phyloP scores from a whole-genome alignment of 2,888 invertebrate species.

The Eurytoma adleriae region DNA sequence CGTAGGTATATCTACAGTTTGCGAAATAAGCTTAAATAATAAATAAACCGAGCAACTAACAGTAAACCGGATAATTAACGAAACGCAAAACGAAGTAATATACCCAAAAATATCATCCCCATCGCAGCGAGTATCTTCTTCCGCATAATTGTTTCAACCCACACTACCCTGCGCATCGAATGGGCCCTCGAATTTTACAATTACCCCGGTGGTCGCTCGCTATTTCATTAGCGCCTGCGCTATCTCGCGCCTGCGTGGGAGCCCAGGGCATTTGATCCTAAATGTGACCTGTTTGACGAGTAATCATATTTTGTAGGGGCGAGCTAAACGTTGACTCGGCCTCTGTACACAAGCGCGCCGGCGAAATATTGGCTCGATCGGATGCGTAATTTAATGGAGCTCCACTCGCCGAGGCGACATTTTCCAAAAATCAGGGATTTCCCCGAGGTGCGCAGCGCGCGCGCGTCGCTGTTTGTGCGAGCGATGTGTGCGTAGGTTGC shows the following conservation, averaged over 20 bases:
- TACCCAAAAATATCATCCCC: no score
- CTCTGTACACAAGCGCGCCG: slow-evolving; percentile 9
- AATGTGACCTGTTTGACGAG: slow-evolving; percentile 33
- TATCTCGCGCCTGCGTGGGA: neutral
- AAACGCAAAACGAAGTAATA: no score
- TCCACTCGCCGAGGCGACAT: neutral
- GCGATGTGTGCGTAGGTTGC: neutral
- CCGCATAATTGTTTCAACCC: neutral
- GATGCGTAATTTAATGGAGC: slow-evolving; percentile 38
- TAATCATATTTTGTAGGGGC: slow-evolving; percentile 46
- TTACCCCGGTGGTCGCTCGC: neutral
- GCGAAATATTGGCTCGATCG: slow-evolving; percentile 37
- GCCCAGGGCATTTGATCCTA: slow-evolving; percentile 10
- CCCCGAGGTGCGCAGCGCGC: neutral
- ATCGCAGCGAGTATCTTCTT: neutral
- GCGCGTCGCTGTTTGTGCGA: neutral
- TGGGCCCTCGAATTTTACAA: slow-evolving; percentile 11
- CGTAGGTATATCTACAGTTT: no score
- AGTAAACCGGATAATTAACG: no score
- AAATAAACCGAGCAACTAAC: no score
- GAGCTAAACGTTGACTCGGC: slow-evolving; percentile 38
- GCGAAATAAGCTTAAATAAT: no score
- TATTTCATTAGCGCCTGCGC: slow-evolving; percentile 13
- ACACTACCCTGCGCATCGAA: neutral
- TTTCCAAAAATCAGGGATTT: slow-evolving; percentile 28